Base-by-base conservation (phyloP, 1,140 invertebrate species). In the Microplitis demolitor region DNA sequence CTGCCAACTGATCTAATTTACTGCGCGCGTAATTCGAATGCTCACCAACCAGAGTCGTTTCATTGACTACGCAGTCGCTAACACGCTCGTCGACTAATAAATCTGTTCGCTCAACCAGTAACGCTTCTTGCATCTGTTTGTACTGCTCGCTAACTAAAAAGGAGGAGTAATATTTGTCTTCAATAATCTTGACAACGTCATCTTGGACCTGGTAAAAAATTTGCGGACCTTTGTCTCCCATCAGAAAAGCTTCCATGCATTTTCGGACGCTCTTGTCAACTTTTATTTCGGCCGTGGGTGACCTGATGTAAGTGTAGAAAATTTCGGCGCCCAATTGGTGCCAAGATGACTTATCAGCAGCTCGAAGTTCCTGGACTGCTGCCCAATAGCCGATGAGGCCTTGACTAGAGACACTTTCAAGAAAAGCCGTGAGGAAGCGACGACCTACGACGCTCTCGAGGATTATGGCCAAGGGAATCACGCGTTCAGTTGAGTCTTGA, bases 321-420 rank as follows among this genome's bases (percentile, higher is more conserved):
- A 97, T 95, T 82, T 96, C 95, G 37, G 93, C 93, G 11, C 93
- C 96, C n/a, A 96, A 84, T 76, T 96, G 94, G 86, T 97, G 95
- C 89, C 93, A 94, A 69, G 90, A 90, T 67, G 91, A 92, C 78
- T 91, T 89, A 68, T 91, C 91, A 13, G 93, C 90, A 62, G 90
- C 88, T 73, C 93, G 90, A 68, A 97, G 86, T 84, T 96, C 94
- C 80, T 97, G 95, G 0, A 97, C 94, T n/a, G 93, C 93, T 77
- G 90, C 90, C 92, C 95, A 97, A 82, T 95, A 97, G 0, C 94
- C 91, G 4, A 96, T 90, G 35, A 96, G 84, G 35, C 92, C 93
- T 82, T 95, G 93, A 58, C 92, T 93, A 70, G 93, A 92, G 76
- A 95, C 89, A 72, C 92, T 92, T 83, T 96, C 93, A 45, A 97